These are phyloP conservation scores for Fundulus diaphanus DNA, from an alignment of 2,797 vertebrate species.

Conservation along the genomic window DNA sequence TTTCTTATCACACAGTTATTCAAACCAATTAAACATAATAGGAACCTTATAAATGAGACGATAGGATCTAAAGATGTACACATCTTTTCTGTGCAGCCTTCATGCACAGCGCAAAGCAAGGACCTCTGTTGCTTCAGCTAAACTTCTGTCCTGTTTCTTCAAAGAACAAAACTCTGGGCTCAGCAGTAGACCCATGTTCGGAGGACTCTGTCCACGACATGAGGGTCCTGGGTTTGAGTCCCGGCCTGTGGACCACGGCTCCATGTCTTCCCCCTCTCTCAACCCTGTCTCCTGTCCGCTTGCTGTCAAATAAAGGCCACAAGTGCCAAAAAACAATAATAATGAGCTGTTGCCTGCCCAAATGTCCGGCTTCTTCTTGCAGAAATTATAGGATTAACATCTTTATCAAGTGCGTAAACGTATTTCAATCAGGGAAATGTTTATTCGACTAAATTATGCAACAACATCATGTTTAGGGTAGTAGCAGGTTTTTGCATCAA, in stretches of 20 bases:
- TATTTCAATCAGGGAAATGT: neutral
- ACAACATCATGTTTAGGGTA: neutral
- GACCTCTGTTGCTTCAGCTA: neutral
- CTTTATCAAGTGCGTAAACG: neutral
- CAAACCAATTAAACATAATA: neutral
- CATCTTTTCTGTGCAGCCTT: neutral
- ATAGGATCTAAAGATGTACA: neutral
- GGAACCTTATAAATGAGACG: neutral
- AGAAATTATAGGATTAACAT: neutral
- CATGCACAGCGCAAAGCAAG: neutral
- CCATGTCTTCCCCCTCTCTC: too few relatives aligned
- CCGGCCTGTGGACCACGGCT: too few relatives aligned
- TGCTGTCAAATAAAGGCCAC: too few relatives aligned
- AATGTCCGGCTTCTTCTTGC: neutral
- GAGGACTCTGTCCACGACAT: too few relatives aligned
- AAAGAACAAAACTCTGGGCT: neutral
- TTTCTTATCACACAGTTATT: neutral
- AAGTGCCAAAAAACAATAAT: too few relatives aligned
- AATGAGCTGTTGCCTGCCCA: too few relatives aligned
- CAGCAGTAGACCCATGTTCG: too few relatives aligned
- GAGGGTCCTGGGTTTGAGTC: too few relatives aligned
- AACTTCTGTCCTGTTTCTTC: neutral
- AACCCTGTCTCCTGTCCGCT: too few relatives aligned
- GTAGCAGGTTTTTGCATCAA: neutral
- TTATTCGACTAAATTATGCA: neutral